Conservation (phyloP, 35 echinoderm and acorn worm species). For the Ophioderma brevispina region DNA sequence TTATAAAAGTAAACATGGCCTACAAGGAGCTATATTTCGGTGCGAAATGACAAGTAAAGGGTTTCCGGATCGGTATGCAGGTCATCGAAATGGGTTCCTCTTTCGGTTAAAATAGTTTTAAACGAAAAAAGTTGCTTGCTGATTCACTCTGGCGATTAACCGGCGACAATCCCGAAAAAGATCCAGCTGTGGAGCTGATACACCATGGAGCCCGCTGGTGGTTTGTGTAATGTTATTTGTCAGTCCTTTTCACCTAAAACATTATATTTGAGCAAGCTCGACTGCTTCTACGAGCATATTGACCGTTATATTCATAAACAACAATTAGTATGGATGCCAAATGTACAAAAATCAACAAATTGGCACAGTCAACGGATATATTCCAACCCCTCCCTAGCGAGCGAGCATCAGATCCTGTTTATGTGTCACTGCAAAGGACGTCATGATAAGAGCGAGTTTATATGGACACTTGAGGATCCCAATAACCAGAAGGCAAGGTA, state of each 20-base stretch:
- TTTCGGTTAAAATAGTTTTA: neutral
- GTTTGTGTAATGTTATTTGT: neutral
- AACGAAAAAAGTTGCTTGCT: neutral
- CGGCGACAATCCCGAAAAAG: neutral
- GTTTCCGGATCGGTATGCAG: neutral
- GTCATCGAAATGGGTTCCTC: neutral
- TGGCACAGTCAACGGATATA: neutral
- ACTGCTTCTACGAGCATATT: neutral
- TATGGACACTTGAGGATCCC: neutral
- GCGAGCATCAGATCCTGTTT: neutral
- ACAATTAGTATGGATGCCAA: neutral
- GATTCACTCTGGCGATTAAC: neutral
- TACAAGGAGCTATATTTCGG: neutral
- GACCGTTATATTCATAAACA: neutral
- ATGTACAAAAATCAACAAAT: neutral
- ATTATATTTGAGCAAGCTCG: neutral
- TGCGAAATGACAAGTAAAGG: neutral
- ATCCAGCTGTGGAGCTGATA: neutral
- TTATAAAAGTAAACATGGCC: neutral
- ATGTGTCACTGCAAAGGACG: slow-evolving; percentile 7
- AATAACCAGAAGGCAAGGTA: neutral
- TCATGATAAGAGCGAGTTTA: neutral
- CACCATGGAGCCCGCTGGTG: neutral
- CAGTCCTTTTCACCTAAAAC: neutral
- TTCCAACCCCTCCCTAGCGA: neutral